phyloP scores from a whole-genome alignment of 1,140 invertebrate species.

The Onthophagus taurus region DNA sequence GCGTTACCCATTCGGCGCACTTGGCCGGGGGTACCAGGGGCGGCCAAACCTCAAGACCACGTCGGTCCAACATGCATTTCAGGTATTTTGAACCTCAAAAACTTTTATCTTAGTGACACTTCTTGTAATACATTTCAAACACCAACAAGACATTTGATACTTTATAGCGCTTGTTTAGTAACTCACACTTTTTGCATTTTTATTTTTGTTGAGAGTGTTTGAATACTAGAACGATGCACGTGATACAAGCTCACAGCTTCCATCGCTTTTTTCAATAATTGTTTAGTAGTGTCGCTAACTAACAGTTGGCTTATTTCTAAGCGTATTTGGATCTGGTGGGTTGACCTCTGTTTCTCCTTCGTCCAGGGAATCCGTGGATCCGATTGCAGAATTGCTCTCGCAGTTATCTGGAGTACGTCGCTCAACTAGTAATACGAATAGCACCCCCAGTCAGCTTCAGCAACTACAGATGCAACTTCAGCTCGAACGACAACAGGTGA shows the following conservation, averaged over 20 bases:
- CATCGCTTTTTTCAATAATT: too few species aligned
- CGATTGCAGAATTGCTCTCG: constrained; percentile 86
- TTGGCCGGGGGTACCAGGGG: constrained; percentile 54
- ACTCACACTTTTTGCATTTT: too few species aligned
- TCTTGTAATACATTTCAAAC: background rate
- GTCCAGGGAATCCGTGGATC: constrained; percentile 84
- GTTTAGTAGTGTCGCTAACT: too few species aligned
- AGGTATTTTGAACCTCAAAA: constrained; percentile 47
- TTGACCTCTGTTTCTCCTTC: constrained; percentile 70
- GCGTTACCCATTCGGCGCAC: constrained; percentile 73
- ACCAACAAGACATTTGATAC: constrained; percentile 20
- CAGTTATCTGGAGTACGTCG: constrained; percentile 84
- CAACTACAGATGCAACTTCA: constrained; percentile 86
- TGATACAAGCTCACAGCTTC: too few species aligned
- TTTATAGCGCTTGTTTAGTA: too few species aligned
- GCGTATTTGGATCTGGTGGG: constrained; percentile 59
- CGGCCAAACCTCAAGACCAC: constrained; percentile 45
- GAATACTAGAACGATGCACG: too few species aligned
- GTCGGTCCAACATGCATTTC: constrained; percentile 86
- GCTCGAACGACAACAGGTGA: constrained; percentile 74
- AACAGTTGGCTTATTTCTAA: constrained; percentile 18
- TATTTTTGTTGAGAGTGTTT: too few species aligned
- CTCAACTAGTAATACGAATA: constrained; percentile 45
- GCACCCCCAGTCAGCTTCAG: constrained; percentile 69
- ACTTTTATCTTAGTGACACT: constrained; percentile 9